phyloP scores from a whole-genome alignment of 2,797 vertebrate species.

The Onychomys arenicola region DNA sequence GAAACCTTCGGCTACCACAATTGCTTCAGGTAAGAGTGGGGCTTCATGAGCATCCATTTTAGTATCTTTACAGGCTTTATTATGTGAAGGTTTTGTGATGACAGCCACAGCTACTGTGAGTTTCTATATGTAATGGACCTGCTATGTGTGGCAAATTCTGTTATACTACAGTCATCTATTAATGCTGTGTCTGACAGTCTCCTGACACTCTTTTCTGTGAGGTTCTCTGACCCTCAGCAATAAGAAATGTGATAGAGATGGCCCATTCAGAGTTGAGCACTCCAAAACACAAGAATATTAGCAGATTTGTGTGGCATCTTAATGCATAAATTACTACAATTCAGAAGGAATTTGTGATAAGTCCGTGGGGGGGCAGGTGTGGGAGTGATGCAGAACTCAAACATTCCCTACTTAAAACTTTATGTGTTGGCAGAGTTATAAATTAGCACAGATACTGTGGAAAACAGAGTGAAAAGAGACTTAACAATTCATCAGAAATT shows the following conservation, averaged over 20 bases:
- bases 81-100: too few species aligned
- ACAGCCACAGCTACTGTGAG: too few species aligned
- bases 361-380: accelerated
- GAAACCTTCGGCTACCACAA: neutral
- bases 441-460: neutral
- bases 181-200: too few species aligned
- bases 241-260: neutral
- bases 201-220: too few species aligned
- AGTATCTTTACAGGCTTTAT: neutral
- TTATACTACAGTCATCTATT: neutral
- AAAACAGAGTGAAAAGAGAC: neutral
- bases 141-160: neutral
- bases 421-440: neutral
- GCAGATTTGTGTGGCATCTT: too few species aligned
- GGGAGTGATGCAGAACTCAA: neutral
- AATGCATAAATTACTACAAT: neutral
- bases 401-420: neutral
- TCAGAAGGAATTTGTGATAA: neutral
- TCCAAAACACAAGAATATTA: neutral
- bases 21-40: neutral
- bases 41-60: neutral
- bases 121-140: neutral
- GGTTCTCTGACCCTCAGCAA: neutral
- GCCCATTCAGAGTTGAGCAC: neutral
- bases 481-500: neutral